Percentiles rank a stretch among this genome's conserved stretches.
These are phyloP conservation scores for Malacosoma neustria DNA, from an alignment of 2,888 invertebrate genomes.

Conservation along the genomic window DNA sequence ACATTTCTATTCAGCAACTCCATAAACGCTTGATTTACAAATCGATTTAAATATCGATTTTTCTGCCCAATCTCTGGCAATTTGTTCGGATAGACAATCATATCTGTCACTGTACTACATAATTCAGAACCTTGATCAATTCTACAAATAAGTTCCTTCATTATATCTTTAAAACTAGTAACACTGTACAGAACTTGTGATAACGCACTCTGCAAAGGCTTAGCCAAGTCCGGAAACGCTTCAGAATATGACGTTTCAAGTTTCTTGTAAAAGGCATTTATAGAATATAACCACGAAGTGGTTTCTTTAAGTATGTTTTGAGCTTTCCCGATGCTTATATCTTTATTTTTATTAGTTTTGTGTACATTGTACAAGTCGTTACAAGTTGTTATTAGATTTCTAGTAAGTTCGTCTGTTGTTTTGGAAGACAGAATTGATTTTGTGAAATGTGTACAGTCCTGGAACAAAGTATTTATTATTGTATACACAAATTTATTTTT, in stretches of 20 bases:
- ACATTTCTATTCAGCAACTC: constrained; percentile 40
- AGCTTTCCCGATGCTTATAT: constrained; percentile 24
- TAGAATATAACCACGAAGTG: constrained; percentile 68
- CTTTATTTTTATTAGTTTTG: constrained; percentile 18
- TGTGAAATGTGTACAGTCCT: constrained; percentile 66
- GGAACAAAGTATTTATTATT: constrained; percentile 18
- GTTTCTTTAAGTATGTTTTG: constrained; percentile 51
- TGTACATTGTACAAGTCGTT: constrained; percentile 26
- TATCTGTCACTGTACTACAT: constrained; percentile 41
- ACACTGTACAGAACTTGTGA: constrained; percentile 80
- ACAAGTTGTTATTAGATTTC: constrained; percentile 28
- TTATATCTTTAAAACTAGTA: constrained; percentile 68
- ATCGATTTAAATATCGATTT: constrained; percentile 56
- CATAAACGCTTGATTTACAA: constrained; percentile 45
- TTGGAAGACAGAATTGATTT: constrained; percentile 51
- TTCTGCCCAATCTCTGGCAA: constrained; percentile 27
- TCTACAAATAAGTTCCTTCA: constrained; percentile 57
- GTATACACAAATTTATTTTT: no score
- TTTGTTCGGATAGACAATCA: constrained; percentile 67
- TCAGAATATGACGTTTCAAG: constrained; percentile 71
- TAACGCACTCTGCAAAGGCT: constrained; percentile 81
- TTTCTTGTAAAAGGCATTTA: constrained; percentile 71
- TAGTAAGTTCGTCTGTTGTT: constrained; percentile 31
- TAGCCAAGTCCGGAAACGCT: constrained; percentile 86
- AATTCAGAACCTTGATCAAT: constrained; percentile 37